Conservation (phyloP, 2,113 vertebrate species). For the Tyto alba region DNA sequence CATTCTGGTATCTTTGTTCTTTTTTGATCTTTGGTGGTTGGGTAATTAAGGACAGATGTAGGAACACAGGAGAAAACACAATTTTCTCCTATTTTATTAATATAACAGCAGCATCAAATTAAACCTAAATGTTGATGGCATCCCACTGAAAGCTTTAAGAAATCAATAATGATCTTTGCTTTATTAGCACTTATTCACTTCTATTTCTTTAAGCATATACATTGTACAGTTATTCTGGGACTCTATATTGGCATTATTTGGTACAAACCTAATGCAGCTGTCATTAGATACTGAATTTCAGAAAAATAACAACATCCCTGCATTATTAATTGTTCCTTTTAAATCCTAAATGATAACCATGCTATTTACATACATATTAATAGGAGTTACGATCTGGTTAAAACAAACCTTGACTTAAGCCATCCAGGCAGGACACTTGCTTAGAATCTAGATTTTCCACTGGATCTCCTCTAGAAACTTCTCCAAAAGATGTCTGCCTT, state of each 20-base stretch:
- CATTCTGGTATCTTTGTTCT: not conserved
- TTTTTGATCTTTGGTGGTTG: not conserved
- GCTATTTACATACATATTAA: not conserved
- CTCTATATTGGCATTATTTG: not conserved
- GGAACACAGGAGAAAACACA: not conserved
- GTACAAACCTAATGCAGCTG: not conserved
- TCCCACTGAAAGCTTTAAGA: not conserved
- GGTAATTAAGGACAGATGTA: not conserved
- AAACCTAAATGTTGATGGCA: not conserved
- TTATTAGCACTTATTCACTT: not conserved
- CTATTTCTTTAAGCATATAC: not conserved
- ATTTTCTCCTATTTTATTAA: not conserved
- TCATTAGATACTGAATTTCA: not conserved
- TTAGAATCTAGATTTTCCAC: conserved; percentile 71
- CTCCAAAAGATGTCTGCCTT: conserved; percentile 72
- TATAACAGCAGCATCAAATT: not conserved
- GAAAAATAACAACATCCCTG: not conserved
- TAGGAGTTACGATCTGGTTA: not conserved
- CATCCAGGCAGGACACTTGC: conserved; percentile 71
- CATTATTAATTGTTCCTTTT: not conserved
- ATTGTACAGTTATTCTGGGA: not conserved
- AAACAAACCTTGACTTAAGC: conserved; percentile 80
- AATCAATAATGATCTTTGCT: not conserved
- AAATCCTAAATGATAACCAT: not conserved
- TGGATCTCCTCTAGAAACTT: conserved; percentile 68